Conservation (phyloP, 1,140 invertebrate genomes). For the Panulirus ornatus region DNA sequence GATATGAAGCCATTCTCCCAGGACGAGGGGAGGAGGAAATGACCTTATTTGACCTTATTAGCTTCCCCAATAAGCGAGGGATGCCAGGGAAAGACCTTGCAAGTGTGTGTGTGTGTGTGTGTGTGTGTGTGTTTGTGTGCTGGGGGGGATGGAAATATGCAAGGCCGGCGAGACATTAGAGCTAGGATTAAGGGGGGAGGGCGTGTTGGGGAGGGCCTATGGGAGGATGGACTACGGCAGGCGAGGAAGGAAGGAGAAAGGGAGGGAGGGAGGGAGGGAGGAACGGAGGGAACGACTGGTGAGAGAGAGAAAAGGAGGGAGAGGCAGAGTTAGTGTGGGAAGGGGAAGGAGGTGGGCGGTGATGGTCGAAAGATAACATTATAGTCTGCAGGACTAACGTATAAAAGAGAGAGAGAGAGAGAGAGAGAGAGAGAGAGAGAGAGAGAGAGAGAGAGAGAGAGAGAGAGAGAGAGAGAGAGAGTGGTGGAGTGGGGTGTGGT, state of each 20-base stretch:
- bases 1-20: too few relatives aligned
- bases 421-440: not conserved
- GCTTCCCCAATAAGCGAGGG: too few relatives aligned
- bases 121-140: too few relatives aligned
- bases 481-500: not conserved
- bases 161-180: too few relatives aligned
- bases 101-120: too few relatives aligned
- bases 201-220: not conserved
- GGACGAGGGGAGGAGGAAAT: too few relatives aligned
- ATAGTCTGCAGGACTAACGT: too few relatives aligned
- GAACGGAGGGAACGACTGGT: not conserved
- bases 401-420: not conserved
- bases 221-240: not conserved
- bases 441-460: not conserved
- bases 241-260: not conserved
- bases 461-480: not conserved
- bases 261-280: not conserved
- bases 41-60: too few relatives aligned
- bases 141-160: too few relatives aligned
- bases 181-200: too few relatives aligned
- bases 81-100: too few relatives aligned
- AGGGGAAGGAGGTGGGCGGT: not conserved
- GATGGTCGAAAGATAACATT: not conserved
- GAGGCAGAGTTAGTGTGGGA: not conserved
- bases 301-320: not conserved